Conservation (phyloP, 2,888 invertebrate species). For the Drosophila rellima region DNA sequence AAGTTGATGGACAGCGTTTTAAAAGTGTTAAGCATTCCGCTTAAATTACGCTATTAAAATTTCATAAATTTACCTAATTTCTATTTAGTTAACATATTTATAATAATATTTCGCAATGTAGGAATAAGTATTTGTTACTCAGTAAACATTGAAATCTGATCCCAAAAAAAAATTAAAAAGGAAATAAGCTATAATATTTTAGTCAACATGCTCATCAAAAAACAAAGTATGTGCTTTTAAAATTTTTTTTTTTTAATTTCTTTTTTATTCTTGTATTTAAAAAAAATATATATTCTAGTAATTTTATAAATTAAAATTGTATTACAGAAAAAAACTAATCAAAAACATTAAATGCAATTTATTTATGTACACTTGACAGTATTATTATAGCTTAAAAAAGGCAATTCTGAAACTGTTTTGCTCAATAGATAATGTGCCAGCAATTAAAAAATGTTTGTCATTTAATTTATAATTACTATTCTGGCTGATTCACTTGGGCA, state of each 20-base stretch:
- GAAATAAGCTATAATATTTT: too few species aligned
- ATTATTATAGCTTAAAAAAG: too few species aligned
- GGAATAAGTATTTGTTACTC: neutral
- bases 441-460: slow-evolving; percentile 13
- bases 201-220: too few species aligned
- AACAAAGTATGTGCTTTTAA: too few species aligned
- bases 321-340: neutral
- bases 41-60: slow-evolving; percentile 12
- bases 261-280: too few species aligned
- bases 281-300: too few species aligned
- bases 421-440: neutral
- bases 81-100: neutral
- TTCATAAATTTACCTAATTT: slow-evolving; percentile 1
- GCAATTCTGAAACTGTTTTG: slow-evolving; percentile 16
- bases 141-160: neutral
- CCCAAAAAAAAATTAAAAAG: too few species aligned
- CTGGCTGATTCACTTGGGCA: neutral
- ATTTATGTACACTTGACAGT: neutral
- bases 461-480: neutral
- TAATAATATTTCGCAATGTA: neutral
- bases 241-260: too few species aligned
- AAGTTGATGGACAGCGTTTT: slow-evolving; percentile 16
- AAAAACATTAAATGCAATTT: neutral
- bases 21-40: slow-evolving; percentile 6
- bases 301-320: too few species aligned